Percentiles rank a stretch among this genome's conserved stretches.
Evolutionary conservation across 2,797 vertebrate genomes (phyloP).

Genomic region (Schizopygopsis malacanthus): DNA sequence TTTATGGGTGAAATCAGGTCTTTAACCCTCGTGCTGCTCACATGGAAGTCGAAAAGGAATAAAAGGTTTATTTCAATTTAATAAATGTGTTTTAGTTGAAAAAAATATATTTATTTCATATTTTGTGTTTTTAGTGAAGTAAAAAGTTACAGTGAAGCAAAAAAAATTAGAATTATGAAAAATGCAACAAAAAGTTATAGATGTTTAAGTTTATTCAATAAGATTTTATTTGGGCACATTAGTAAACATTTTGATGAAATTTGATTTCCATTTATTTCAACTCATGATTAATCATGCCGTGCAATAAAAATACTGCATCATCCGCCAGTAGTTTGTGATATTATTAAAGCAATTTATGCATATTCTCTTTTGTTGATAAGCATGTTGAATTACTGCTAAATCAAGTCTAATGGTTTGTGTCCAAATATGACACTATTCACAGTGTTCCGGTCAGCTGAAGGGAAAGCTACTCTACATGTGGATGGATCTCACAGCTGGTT

Average conservation of each 20-base stretch:
- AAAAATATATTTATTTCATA: no score
- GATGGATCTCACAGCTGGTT: slow-evolving; percentile 38
- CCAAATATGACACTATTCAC: neutral
- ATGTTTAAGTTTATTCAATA: neutral
- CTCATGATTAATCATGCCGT: neutral
- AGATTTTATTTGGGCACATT: neutral
- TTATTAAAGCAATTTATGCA: neutral
- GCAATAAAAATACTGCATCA: neutral
- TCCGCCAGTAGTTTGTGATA: neutral
- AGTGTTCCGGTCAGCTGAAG: neutral
- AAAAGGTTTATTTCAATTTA: no score
- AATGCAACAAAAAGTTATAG: no score
- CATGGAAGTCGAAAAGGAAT: no score
- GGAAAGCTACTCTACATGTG: slow-evolving; percentile 15
- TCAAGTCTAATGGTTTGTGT: neutral
- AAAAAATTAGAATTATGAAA: no score
- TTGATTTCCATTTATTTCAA: neutral
- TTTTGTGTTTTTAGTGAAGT: no score
- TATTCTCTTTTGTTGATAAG: neutral
- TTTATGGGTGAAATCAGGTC: neutral
- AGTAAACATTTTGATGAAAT: neutral
- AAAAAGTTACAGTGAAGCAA: no score
- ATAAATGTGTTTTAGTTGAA: no score
- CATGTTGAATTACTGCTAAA: neutral
- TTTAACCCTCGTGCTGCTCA: no score